Evolutionary conservation across 2,113 vertebrate species (phyloP).

Genomic region (Ciconia maguari): DNA sequence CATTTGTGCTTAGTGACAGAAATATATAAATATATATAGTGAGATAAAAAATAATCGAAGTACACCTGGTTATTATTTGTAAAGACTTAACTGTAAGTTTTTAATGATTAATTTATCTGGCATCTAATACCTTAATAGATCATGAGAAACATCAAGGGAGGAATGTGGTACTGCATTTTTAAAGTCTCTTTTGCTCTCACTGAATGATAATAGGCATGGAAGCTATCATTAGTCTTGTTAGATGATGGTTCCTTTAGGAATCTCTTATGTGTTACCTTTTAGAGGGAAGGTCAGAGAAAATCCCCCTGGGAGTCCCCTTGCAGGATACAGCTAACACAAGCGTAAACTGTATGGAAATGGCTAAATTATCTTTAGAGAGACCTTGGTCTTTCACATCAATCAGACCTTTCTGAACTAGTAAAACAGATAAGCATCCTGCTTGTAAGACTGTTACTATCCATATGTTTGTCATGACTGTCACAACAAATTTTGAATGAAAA

Average conservation of each 20-base stretch:
- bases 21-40: slow-evolving; percentile 73
- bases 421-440: slow-evolving; percentile 78
- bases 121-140: slow-evolving; percentile 84
- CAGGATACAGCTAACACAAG: slow-evolving; percentile 82
- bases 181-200: slow-evolving; percentile 78
- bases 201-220: slow-evolving; percentile 86
- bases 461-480: slow-evolving; percentile 71
- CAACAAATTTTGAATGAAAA: slow-evolving; percentile 72
- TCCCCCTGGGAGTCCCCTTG: slow-evolving; percentile 74
- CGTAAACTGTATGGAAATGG: slow-evolving; percentile 84
- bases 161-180: slow-evolving; percentile 83
- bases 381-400: slow-evolving; percentile 82
- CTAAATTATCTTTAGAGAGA: slow-evolving; percentile 83
- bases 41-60: slow-evolving; percentile 78
- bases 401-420: slow-evolving; percentile 77
- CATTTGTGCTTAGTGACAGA: slow-evolving; percentile 55
- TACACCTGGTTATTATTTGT: slow-evolving; percentile 87
- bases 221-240: slow-evolving; percentile 86
- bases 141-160: slow-evolving; percentile 85
- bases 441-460: slow-evolving; percentile 72
- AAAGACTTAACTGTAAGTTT: slow-evolving; percentile 84
- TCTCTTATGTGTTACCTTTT: slow-evolving; percentile 83
- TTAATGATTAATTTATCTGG: slow-evolving; percentile 88
- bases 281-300: slow-evolving; percentile 79
- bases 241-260: slow-evolving; percentile 84